Evolutionary conservation across 2,113 vertebrate genomes (phyloP), one percentile per base, ranked within the genome.

Genomic region (Vimba vimba): DNA sequence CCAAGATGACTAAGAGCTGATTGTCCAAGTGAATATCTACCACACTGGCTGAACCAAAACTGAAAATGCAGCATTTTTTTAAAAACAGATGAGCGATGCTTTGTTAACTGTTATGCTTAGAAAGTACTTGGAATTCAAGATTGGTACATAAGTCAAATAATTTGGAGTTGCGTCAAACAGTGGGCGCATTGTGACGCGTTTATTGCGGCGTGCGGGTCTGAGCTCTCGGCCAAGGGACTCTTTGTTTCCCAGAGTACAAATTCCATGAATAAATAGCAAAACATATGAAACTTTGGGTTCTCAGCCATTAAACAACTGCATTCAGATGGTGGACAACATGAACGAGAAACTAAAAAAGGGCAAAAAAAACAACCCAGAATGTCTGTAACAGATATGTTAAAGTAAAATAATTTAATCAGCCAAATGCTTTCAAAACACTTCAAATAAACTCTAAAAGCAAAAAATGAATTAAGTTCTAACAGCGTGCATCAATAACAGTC

Each of bases 221-320:
- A 84, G 81, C 75, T 89, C 76, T 68, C 68, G 82, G 73, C 77
- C 91, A 87, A 89, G 91, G 87, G 89, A 90, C 45, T 71, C 91
- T 92, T 94, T 94, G 92, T 94, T 92, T 30, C 80, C 86, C 75
- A 17, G 55, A 86, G 80, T 68, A 87, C 81, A 87, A 91, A 91
- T 85, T 88, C 87, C 76, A 86, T 86, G 89, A 88, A 91, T 89
- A 90, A 92, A 92, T 83, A 87, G 87, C 85, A 79, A 60, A 90
- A 89, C 88, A 62, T 86, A 86, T 71, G 64, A 71, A 80, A 88
- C 82, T 84, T 66, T 62, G 86, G 88, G 88, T 89, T 71, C 59
- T 52, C 60, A 5, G 74, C 9, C 21, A 79, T 2, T 45, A 36
- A 45, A 21, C 27, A 71, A 71, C 15, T 52, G 75, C 75, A 80